A percentile compares a stretch with the other conserved stretches of the same genome.
phyloP scores from a whole-genome alignment of 2,113 vertebrate species.

The Tympanuchus pallidicinctus region DNA sequence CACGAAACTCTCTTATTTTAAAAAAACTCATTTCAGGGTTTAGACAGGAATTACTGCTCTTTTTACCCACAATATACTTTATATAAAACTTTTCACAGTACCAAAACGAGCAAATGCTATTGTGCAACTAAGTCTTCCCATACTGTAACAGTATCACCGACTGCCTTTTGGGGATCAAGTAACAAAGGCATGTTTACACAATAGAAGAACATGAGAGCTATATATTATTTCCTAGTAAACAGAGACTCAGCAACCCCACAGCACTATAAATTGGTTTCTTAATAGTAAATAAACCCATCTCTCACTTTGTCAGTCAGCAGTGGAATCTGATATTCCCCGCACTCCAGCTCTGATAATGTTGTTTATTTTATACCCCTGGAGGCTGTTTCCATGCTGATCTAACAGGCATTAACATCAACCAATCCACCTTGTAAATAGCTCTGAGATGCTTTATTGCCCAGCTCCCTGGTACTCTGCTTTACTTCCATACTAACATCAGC shows the following conservation, averaged over 20 bases:
- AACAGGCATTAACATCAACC: conserved; percentile 22
- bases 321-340: conserved; percentile 10
- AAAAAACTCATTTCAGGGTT: not conserved
- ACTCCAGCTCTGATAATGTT: not conserved
- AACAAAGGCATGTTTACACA: not conserved
- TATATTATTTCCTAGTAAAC: conserved; percentile 31
- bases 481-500: not conserved
- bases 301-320: conserved; percentile 20
- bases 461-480: not conserved
- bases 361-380: conserved; percentile 27
- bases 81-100: not conserved
- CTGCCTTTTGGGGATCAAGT: not conserved
- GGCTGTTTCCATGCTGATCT: conserved; percentile 4
- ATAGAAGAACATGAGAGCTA: not conserved
- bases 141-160: not conserved
- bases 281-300: conserved; percentile 37
- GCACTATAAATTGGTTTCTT: conserved; percentile 42
- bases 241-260: conserved; percentile 22
- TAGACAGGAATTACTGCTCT: not conserved
- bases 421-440: conserved; percentile 1
- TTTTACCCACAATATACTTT: not conserved
- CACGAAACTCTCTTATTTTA: not conserved
- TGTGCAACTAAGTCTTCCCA: not conserved
- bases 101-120: not conserved
- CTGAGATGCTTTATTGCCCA: conserved; percentile 13